phyloP scores from a whole-genome alignment of 1,140 invertebrate genomes.

The Lerema accius region DNA sequence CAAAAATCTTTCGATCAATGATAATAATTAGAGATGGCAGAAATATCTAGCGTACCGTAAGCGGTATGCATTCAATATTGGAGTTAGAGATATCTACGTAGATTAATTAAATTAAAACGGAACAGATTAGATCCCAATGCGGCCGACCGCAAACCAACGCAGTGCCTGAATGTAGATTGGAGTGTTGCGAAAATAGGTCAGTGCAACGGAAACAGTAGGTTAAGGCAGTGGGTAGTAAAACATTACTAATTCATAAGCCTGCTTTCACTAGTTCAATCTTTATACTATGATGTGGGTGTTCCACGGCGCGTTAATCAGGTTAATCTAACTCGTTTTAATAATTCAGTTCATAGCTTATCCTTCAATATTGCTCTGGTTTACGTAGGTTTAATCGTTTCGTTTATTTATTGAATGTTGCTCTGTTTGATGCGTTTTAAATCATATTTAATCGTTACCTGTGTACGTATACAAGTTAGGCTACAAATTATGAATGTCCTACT shows the following conservation, averaged over 20 bases:
- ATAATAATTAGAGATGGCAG: no score
- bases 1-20: no score
- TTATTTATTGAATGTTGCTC: no score
- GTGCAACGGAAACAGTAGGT: constrained; percentile 56
- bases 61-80: neutral
- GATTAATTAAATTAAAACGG: neutral
- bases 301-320: constrained; percentile 37
- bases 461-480: no score
- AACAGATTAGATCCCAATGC: constrained; percentile 21
- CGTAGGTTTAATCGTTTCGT: neutral
- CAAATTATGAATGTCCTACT: no score
- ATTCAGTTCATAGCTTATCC: constrained; percentile 34
- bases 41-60: no score
- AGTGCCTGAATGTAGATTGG: constrained; percentile 23
- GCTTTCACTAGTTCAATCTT: constrained; percentile 58
- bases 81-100: neutral
- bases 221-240: constrained; percentile 56
- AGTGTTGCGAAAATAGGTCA: constrained; percentile 62
- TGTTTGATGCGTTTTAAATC: no score
- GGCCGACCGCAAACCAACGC: constrained; percentile 20
- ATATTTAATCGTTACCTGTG: no score
- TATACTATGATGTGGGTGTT: constrained; percentile 44
- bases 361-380: constrained; percentile 18
- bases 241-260: constrained; percentile 61
- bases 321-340: constrained; percentile 14